A percentile compares a stretch with the other conserved stretches of the same genome.
Conservation (phyloP, 2,888 invertebrate species). For the Macroteleia sp. region DNA sequence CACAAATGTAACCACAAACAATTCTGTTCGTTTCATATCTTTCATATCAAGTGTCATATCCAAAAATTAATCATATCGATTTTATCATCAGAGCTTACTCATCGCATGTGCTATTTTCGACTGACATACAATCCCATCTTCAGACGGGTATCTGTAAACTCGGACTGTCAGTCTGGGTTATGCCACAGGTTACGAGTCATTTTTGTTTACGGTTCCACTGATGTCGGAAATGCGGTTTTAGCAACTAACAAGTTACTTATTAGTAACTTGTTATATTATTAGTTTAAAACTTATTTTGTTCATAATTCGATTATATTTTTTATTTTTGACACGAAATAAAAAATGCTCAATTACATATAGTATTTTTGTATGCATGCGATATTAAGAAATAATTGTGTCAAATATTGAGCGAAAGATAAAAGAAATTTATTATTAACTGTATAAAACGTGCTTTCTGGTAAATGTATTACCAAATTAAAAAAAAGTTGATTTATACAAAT, state of each 20-base stretch:
- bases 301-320: too few relatives aligned
- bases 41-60: conserved; percentile 25
- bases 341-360: too few relatives aligned
- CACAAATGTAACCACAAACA: conserved; percentile 29
- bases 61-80: conserved; percentile 45
- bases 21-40: conserved; percentile 17
- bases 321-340: too few relatives aligned
- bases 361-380: too few relatives aligned
- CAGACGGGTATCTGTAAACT: conserved; percentile 29
- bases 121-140: conserved; percentile 30
- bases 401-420: too few relatives aligned
- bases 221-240: background rate
- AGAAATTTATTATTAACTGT: too few relatives aligned
- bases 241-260: too few relatives aligned
- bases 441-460: too few relatives aligned
- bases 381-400: too few relatives aligned
- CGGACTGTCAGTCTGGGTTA: conserved; percentile 16
- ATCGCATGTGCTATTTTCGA: conserved; percentile 30
- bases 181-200: conserved; percentile 28
- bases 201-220: conserved; percentile 25
- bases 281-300: too few relatives aligned
- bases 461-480: too few relatives aligned
- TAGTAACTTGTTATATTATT: too few relatives aligned
- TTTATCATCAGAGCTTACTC: conserved; percentile 37
- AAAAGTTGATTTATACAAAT: background rate